Percentiles rank a stretch among this genome's conserved stretches.
These are phyloP conservation scores for Homarus gammarus DNA, from an alignment of 2,888 invertebrate genomes.

Conservation along the genomic window DNA sequence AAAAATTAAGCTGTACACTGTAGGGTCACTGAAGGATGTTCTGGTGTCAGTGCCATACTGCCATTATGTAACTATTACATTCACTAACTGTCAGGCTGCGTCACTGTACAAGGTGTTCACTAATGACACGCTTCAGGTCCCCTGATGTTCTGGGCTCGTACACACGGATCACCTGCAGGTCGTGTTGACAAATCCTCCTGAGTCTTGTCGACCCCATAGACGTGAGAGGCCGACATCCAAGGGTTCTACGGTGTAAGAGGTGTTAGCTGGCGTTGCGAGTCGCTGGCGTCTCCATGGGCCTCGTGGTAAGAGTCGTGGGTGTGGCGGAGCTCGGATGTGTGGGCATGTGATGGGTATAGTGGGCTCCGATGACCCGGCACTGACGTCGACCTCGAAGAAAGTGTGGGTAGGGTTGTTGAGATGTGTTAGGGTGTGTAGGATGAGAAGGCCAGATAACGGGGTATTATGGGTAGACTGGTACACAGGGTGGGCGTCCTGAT, in stretches of 20 bases:
- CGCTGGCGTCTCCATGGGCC: neutral
- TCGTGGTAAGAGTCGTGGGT: neutral
- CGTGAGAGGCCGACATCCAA: neutral
- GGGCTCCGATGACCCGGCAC: neutral
- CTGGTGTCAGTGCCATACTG: too few species aligned
- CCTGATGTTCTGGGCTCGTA: neutral
- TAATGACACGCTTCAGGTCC: neutral
- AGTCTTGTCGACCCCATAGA: neutral
- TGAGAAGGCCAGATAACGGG: neutral
- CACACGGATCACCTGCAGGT: constrained; percentile 5
- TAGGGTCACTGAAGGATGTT: neutral
- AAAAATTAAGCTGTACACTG: neutral
- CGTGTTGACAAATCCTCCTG: neutral
- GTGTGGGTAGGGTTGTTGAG: neutral
- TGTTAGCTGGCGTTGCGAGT: neutral
- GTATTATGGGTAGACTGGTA: neutral
- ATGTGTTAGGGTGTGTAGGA: neutral
- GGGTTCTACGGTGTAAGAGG: neutral
- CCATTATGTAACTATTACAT: too few species aligned
- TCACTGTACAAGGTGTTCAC: neutral
- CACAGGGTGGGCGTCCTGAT: constrained; percentile 33
- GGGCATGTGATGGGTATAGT: neutral
- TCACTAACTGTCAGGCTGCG: too few species aligned
- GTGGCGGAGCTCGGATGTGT: neutral
- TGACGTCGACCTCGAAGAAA: constrained; percentile 5